Evolutionary conservation across 2,113 vertebrate genomes (phyloP), one percentile per base, ranked within the genome.

Genomic region (Herpailurus yagouaroundi): DNA sequence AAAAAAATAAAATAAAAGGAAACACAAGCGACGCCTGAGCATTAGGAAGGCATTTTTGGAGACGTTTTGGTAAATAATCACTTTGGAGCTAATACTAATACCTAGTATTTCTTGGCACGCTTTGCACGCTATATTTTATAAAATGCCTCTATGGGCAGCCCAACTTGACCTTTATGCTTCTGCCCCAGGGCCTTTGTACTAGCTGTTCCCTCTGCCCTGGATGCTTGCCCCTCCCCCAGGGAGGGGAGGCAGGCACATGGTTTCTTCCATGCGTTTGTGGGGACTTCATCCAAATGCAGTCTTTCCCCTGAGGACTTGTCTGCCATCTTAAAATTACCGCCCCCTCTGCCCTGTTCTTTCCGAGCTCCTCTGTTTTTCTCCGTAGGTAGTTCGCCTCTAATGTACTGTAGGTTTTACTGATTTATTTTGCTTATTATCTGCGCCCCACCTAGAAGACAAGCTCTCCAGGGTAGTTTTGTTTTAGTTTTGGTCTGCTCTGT

Each of bases 201-300:
- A 1, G 1, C 29, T 45, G 1, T 41, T 18, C 31, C 45, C 13
- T 38, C 50, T 48, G 45, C 41, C 63, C 3, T 29, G 18, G 64
- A 18, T 0, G 0, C 55, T 52, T n/a, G 27, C 48, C 55, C 2
- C 7, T 7, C 10, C 12, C 15, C 19, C 11, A 31, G 1, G 69
- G 41, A 48, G 52, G n/a, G n/a, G 14, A 25, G n/a, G 38, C 4
- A 69, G 80, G 64, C 25, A 50, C 1, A 0, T 8, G 7, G 3
- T 36, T 50, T 68, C 15, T 38, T 93, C 38, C n/a, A 3, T 13
- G n/a, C 21, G 4, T 45, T 8, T 31, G 0, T 23, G 23, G 41
- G 27, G 33, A 33, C 45, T 64, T 48, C 27, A 0, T 4, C 55
- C 83, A 45, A 50, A 45, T 10, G 7, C 4, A 2, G 23, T 16